Percentiles rank a stretch among this genome's conserved stretches.
Conservation (phyloP, 30 jellyfish, hydroid and myxozoan genomes). For the Pseudorhiza aurosa region DNA sequence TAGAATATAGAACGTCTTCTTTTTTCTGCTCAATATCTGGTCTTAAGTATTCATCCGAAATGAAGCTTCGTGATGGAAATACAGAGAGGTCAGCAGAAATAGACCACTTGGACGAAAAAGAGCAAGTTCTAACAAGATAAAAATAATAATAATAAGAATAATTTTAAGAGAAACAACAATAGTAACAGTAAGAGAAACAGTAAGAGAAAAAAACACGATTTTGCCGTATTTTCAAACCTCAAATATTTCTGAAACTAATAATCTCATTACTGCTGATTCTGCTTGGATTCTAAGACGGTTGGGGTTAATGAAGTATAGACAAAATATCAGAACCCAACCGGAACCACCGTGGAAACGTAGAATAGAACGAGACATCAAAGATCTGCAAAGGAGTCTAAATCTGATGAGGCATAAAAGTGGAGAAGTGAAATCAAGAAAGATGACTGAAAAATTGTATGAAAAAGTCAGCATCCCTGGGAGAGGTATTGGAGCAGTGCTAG, state of each 20-base stretch:
- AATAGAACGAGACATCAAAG: conserved; percentile 4
- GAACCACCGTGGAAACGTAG: conserved; percentile 17
- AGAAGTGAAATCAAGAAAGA: conserved; percentile 18
- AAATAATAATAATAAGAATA: too few relatives aligned
- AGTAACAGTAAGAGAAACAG: background rate
- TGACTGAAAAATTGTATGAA: conserved; percentile 16
- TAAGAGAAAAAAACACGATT: conserved; percentile 21
- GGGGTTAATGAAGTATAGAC: conserved; percentile 6
- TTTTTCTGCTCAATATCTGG: too few relatives aligned
- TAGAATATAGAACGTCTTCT: too few relatives aligned
- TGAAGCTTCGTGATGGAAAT: too few relatives aligned
- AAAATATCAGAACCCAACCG: conserved; percentile 11
- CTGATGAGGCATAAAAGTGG: conserved; percentile 31
- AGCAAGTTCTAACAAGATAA: too few relatives aligned
- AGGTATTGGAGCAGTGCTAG: conserved; percentile 42
- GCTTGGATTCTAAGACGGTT: conserved; percentile 29
- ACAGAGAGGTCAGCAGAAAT: too few relatives aligned
- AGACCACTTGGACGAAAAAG: too few relatives aligned
- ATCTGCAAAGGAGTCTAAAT: conserved; percentile 12
- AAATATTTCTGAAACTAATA: conserved; percentile 32
- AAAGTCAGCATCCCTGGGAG: conserved; percentile 21
- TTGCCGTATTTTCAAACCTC: conserved; percentile 43
- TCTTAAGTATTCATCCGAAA: too few relatives aligned
- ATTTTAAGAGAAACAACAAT: background rate
- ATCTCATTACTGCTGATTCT: conserved; percentile 12